phyloP scores from a whole-genome alignment of 2,797 vertebrate genomes.

The Mormyrops boulengeri region DNA sequence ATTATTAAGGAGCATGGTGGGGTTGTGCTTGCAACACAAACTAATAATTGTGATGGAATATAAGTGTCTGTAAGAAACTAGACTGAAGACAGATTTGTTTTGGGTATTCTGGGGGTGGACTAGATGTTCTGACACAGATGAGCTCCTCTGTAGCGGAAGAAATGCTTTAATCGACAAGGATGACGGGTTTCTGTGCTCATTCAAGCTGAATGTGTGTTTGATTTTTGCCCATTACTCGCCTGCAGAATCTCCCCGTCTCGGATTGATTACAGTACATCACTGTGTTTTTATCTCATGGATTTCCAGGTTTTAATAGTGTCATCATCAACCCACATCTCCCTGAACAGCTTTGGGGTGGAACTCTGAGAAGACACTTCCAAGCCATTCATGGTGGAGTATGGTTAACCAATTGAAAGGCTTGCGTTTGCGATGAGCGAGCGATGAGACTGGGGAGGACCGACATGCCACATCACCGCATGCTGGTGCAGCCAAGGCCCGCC shows the following conservation, averaged over 20 bases:
- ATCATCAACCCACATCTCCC: background rate
- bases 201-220: background rate
- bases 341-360: background rate
- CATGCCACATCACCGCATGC: background rate
- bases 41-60: background rate
- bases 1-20: background rate
- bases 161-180: background rate
- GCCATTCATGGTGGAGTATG: background rate
- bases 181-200: background rate
- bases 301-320: background rate
- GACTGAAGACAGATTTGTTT: background rate
- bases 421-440: background rate
- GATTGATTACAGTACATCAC: conserved; percentile 12
- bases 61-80: background rate
- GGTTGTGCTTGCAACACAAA: background rate
- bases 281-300: conserved; percentile 4
- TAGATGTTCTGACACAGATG: background rate
- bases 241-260: background rate
- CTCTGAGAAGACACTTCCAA: background rate
- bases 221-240: background rate
- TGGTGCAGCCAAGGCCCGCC: background rate
- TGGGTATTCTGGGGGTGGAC: background rate
- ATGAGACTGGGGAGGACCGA: background rate
- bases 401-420: background rate
- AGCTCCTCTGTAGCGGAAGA: background rate